Percentiles rank a stretch among this genome's conserved stretches.
Conservation (phyloP, 1,140 invertebrate genomes). For the Psilanteris sp. region DNA sequence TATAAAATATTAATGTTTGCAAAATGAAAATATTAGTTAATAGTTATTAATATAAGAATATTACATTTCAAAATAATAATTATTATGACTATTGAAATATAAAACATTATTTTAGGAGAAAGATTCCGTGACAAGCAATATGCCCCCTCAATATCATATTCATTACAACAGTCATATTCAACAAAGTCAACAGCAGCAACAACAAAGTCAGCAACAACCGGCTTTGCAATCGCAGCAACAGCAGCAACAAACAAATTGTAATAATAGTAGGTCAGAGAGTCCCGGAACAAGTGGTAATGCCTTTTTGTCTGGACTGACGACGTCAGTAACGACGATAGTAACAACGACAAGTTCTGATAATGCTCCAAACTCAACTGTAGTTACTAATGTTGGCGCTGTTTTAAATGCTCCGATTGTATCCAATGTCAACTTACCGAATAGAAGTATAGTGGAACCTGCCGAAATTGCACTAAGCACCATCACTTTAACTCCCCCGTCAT, state of each 20-base stretch:
- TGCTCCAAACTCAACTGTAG: slow-evolving; percentile 51
- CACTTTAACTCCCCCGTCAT: slow-evolving; percentile 82
- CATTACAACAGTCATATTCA: slow-evolving; percentile 55
- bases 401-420: slow-evolving; percentile 67
- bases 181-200: slow-evolving; percentile 41
- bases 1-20: too few species aligned
- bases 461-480: slow-evolving; percentile 77
- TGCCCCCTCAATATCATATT: slow-evolving; percentile 63
- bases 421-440: slow-evolving; percentile 77
- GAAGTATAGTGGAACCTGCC: slow-evolving; percentile 74
- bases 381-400: slow-evolving; percentile 54
- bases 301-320: slow-evolving; percentile 38
- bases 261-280: slow-evolving; percentile 76
- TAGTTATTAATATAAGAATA: too few species aligned
- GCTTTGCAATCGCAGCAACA: slow-evolving; percentile 46
- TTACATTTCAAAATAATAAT: too few species aligned
- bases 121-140: slow-evolving; percentile 56
- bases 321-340: slow-evolving; percentile 38
- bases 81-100: too few species aligned
- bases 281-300: slow-evolving; percentile 68
- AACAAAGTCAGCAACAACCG: slow-evolving; percentile 47
- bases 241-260: slow-evolving; percentile 64
- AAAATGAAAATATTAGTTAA: too few species aligned
- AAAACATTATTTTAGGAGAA: slow-evolving; percentile 67
- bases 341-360: slow-evolving; percentile 50